A percentile compares a stretch with the other conserved stretches of the same genome.
Conservation (phyloP, 1,140 invertebrate species). For the Nephila pilipes region DNA sequence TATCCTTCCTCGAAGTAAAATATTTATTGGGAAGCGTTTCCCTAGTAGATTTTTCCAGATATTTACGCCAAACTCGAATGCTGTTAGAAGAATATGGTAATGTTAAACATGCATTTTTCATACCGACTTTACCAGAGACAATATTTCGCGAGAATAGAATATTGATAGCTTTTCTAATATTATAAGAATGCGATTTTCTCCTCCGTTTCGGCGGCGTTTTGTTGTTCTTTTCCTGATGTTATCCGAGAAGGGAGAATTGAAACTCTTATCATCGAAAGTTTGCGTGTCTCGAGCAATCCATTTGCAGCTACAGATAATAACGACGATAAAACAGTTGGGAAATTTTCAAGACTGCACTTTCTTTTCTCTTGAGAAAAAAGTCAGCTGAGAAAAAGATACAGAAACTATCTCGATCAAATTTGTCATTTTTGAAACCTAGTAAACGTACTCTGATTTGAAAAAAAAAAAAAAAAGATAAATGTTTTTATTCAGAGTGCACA, state of each 20-base stretch:
- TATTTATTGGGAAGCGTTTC: slow-evolving; percentile 4
- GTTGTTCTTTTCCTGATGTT: slow-evolving; percentile 12
- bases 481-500: too few species aligned
- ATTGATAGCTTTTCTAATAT: slow-evolving; percentile 36
- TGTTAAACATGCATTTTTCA: slow-evolving; percentile 16
- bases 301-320: background rate
- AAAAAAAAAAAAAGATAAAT: too few species aligned
- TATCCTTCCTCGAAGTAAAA: background rate
- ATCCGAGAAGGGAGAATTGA: background rate
- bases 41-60: background rate
- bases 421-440: background rate
- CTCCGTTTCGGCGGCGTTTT: background rate
- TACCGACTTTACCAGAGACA: background rate
- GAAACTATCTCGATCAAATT: background rate
- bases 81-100: background rate
- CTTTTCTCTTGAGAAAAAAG: background rate
- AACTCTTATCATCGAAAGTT: background rate
- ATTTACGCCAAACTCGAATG: background rate
- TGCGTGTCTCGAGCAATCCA: background rate
- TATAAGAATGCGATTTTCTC: background rate
- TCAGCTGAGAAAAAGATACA: background rate
- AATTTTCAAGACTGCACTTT: background rate
- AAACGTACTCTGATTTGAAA: too few species aligned
- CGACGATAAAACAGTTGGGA: background rate
- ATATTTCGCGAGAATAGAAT: slow-evolving; percentile 19